These are phyloP conservation scores for Tetramorium simillimum DNA, from an alignment of 1,140 invertebrate species.

Conservation along the genomic window DNA sequence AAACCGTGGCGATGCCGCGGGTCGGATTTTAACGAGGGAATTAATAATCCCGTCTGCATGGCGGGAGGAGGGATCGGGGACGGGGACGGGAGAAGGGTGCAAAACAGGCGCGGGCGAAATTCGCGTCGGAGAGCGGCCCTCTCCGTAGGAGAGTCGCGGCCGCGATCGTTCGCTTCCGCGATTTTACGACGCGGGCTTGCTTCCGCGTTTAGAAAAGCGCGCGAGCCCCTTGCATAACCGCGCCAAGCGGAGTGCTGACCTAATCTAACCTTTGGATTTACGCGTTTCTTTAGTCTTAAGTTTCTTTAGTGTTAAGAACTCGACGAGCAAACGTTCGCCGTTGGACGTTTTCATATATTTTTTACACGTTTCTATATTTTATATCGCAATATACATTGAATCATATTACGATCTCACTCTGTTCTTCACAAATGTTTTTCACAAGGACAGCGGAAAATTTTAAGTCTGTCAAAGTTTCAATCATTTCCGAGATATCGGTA, in stretches of 20 bases:
- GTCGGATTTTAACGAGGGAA: slow-evolving; percentile 77
- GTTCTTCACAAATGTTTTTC: no score
- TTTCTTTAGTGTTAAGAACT: neutral
- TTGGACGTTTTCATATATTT: neutral
- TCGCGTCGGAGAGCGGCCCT: slow-evolving; percentile 5
- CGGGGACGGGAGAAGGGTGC: neutral
- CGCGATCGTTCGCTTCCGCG: slow-evolving; percentile 6
- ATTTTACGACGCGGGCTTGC: slow-evolving; percentile 29
- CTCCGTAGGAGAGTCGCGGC: slow-evolving; percentile 30
- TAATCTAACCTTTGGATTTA: neutral
- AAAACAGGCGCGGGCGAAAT: slow-evolving; percentile 13
- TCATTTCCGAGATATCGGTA: neutral
- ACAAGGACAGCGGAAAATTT: neutral
- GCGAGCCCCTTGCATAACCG: neutral
- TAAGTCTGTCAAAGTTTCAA: neutral
- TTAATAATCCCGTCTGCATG: slow-evolving; percentile 69
- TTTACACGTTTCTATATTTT: neutral
- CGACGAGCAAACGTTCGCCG: neutral
- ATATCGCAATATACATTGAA: no score
- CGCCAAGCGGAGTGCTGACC: neutral
- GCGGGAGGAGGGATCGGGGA: slow-evolving; percentile 35
- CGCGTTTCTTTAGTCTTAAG: neutral
- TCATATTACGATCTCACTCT: no score
- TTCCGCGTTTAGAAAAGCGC: slow-evolving; percentile 3
- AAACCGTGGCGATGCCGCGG: slow-evolving; percentile 73